Evolutionary conservation across 2,888 invertebrate genomes (phyloP).

Genomic region (Hypercompe scribonia): DNA sequence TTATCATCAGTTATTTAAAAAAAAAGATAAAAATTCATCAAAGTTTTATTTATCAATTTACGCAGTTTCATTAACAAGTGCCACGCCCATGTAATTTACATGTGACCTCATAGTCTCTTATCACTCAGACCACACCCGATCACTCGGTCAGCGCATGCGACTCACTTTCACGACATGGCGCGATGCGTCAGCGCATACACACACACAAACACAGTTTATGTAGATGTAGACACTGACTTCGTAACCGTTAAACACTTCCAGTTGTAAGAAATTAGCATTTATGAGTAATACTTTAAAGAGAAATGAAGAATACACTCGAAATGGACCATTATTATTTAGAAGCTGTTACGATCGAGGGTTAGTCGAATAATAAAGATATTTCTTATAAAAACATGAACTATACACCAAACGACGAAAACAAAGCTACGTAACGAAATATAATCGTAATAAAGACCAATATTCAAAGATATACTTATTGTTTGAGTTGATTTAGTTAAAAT

Average conservation of each 20-base stretch:
- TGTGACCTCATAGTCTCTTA: conserved; percentile 47
- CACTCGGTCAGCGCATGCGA: conserved; percentile 63
- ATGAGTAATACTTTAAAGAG: conserved; percentile 36
- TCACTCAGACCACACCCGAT: conserved; percentile 44
- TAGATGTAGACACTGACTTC: conserved; percentile 4
- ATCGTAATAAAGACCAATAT: no score
- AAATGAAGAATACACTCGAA: conserved; percentile 12
- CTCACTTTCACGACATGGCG: conserved; percentile 60
- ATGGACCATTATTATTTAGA: neutral
- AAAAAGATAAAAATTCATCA: neutral
- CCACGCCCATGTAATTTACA: conserved; percentile 23
- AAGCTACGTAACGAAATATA: no score
- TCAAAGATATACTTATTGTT: neutral
- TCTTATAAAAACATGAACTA: neutral
- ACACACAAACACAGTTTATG: conserved; percentile 32
- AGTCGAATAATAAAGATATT: neutral
- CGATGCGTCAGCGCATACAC: conserved; percentile 53
- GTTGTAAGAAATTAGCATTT: conserved; percentile 34
- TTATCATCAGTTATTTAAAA: neutral
- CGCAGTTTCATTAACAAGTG: neutral
- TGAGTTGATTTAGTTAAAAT: neutral
- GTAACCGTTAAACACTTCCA: conserved; percentile 43
- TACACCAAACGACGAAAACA: no score
- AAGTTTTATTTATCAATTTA: neutral
- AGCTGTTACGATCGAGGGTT: neutral